Evolutionary conservation across 2,113 vertebrate genomes (phyloP).

Genomic region (Mirza zaza): DNA sequence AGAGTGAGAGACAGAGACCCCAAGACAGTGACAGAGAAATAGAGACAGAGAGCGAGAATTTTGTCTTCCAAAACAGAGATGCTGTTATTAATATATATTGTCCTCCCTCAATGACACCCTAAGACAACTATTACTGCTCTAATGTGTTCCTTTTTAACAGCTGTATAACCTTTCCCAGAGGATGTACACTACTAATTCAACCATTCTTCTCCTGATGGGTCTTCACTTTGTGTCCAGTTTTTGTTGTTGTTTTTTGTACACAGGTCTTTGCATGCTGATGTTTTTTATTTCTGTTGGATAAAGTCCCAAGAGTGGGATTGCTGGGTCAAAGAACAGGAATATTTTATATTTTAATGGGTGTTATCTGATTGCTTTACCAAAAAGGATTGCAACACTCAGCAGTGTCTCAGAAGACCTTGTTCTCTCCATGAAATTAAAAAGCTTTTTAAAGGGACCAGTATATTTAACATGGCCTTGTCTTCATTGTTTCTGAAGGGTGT

Average conservation of each 20-base stretch:
- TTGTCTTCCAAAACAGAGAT: constrained; percentile 1
- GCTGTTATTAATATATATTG: neutral
- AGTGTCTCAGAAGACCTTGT: neutral
- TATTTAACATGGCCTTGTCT: neutral
- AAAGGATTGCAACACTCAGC: neutral
- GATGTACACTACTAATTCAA: neutral
- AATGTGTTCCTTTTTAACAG: neutral
- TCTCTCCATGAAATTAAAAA: constrained; percentile 21
- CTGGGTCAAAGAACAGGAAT: neutral
- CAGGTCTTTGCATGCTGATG: neutral
- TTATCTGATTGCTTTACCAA: neutral
- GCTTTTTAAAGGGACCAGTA: neutral
- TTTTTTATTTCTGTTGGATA: neutral
- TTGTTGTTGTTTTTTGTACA: neutral
- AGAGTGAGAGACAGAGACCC: neutral
- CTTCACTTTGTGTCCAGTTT: neutral
- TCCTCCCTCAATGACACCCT: neutral
- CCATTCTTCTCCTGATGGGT: neutral
- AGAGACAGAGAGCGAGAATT: neutral
- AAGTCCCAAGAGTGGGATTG: neutral
- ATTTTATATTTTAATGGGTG: constrained; percentile 49
- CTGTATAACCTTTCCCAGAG: neutral
- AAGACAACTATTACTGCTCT: neutral
- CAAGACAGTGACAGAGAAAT: neutral
- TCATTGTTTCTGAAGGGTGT: neutral